These are phyloP conservation scores for Diadema setosum DNA, from an alignment of 35 echinoderm and acorn worm genomes.

Conservation along the genomic window DNA sequence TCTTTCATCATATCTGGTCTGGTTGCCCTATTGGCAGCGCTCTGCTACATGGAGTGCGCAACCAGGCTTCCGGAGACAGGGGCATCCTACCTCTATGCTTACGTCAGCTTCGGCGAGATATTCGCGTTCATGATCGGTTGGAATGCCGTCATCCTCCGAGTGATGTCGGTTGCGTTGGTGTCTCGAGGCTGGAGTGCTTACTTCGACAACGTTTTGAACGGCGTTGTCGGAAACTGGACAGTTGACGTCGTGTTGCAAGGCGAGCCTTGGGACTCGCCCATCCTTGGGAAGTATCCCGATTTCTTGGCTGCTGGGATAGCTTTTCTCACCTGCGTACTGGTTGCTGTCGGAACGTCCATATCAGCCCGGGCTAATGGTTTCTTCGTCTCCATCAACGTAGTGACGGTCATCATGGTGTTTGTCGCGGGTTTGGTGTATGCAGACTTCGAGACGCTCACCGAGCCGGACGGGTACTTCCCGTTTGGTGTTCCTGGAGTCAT, in stretches of 20 bases:
- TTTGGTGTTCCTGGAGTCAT: conserved; percentile 52
- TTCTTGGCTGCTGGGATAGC: conserved; percentile 35
- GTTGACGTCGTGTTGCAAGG: conserved; percentile 40
- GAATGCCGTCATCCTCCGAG: conserved; percentile 58
- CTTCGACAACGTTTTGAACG: conserved; percentile 61
- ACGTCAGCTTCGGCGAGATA: conserved; percentile 64
- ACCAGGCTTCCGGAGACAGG: conserved; percentile 56
- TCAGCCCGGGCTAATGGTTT: conserved; percentile 51
- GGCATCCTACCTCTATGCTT: conserved; percentile 64
- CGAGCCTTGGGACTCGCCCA: conserved; percentile 33
- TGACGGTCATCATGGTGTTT: conserved; percentile 42
- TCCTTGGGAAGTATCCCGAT: conserved; percentile 57
- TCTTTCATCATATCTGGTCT: conserved; percentile 52
- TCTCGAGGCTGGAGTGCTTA: conserved; percentile 70
- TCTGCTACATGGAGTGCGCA: conserved; percentile 70
- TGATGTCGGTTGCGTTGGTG: conserved; percentile 26
- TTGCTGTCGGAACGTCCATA: conserved; percentile 38
- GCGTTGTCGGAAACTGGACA: conserved; percentile 41
- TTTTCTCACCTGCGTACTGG: conserved; percentile 36
- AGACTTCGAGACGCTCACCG: conserved; percentile 31
- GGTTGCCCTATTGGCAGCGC: conserved; percentile 49
- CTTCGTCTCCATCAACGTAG: conserved; percentile 62
- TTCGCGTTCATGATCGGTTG: conserved; percentile 79
- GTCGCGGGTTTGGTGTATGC: conserved; percentile 34
- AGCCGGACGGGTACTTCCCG: conserved; percentile 51